Conservation (phyloP, 2,797 vertebrate genomes). For the Sebastolobus alascanus region DNA sequence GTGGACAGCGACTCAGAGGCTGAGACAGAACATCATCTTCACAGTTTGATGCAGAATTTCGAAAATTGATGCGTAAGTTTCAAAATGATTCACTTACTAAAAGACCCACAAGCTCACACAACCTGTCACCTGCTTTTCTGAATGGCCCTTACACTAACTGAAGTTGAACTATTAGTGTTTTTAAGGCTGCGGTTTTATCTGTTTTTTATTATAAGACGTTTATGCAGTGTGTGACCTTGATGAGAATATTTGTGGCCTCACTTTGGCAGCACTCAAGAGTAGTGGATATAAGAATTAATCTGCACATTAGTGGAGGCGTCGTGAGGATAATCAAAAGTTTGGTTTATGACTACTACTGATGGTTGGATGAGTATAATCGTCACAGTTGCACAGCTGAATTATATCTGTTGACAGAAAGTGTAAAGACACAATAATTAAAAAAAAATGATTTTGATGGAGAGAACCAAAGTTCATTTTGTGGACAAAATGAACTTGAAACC, state of each 20-base stretch:
- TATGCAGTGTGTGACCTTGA: conserved; percentile 13
- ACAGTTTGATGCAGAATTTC: conserved; percentile 1
- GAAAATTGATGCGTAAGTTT: not conserved
- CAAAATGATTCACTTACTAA: not conserved
- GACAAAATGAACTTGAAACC: conserved; percentile 33
- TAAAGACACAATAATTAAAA: not conserved
- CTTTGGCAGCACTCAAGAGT: conserved; percentile 26
- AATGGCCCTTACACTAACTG: not conserved
- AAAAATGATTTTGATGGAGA: conserved; percentile 21
- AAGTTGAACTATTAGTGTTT: not conserved
- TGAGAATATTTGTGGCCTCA: not conserved
- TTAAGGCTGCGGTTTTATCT: not conserved
- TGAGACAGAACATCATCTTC: not conserved
- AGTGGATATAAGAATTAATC: conserved; percentile 39
- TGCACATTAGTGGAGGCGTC: conserved; percentile 22
- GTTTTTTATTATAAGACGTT: conserved; percentile 6
- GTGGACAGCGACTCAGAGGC: not conserved
- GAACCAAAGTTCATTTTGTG: conserved; percentile 43
- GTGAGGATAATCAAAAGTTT: conserved; percentile 45
- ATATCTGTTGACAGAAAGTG: conserved; percentile 38
- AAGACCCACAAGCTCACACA: not conserved
- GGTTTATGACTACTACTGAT: conserved; percentile 46
- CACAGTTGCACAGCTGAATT: conserved; percentile 31
- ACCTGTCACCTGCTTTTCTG: conserved; percentile 12
- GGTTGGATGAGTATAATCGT: conserved; percentile 27